phyloP scores from a whole-genome alignment of 1,140 invertebrate species.

The Oreohelix idahoensis region DNA sequence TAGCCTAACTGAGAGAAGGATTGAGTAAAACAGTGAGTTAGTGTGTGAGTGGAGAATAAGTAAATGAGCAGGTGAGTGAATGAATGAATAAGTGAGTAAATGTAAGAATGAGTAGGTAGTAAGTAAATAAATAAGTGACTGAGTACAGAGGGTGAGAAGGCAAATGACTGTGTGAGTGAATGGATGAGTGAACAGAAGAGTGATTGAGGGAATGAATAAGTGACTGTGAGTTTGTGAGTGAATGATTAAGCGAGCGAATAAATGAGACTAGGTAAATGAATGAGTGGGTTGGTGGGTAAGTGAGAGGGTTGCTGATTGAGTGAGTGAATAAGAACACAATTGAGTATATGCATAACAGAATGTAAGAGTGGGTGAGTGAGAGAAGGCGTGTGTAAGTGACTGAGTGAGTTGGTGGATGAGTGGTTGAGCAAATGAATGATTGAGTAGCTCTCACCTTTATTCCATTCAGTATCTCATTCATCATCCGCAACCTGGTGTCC shows the following conservation, averaged over 20 bases:
- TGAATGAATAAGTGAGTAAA: too few relatives aligned
- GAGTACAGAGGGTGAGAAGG: too few relatives aligned
- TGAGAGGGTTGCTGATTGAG: not conserved
- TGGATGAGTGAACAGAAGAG: not conserved
- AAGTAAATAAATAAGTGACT: too few relatives aligned
- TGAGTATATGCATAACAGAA: not conserved
- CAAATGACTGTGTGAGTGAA: not conserved
- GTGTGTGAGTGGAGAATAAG: too few relatives aligned
- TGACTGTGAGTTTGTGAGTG: not conserved
- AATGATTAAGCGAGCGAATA: not conserved
- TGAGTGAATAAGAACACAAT: not conserved
- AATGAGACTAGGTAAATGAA: not conserved
- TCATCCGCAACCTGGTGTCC: constrained; percentile 75
- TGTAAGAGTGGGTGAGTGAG: not conserved
- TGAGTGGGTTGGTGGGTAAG: not conserved
- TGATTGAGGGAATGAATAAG: not conserved
- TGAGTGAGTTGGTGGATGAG: not conserved
- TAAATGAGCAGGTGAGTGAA: too few relatives aligned
- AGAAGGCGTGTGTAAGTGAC: not conserved
- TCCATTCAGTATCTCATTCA: constrained; percentile 72
- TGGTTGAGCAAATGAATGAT: too few relatives aligned
- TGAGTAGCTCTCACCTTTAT: constrained; percentile 74
- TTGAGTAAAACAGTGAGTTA: too few relatives aligned
- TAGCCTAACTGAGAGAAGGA: too few relatives aligned
- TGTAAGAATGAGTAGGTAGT: too few relatives aligned